Conservation (phyloP, 2,797 vertebrate genomes). For the Phataginus tetradactyla region DNA sequence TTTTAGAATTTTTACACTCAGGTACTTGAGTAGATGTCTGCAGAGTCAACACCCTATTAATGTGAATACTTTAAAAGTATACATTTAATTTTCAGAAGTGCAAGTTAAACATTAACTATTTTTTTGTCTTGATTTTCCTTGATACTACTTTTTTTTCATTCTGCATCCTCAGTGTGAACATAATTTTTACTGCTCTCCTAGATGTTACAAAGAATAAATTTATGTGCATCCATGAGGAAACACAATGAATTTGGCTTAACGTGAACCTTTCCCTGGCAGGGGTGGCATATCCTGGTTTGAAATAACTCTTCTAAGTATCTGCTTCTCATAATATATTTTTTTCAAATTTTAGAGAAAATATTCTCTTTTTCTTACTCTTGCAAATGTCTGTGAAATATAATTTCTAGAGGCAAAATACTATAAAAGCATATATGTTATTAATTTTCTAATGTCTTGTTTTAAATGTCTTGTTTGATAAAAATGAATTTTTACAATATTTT, state of each 20-base stretch:
- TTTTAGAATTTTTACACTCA: neutral
- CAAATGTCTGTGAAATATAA: neutral
- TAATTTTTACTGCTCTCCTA: neutral
- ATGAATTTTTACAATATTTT: neutral
- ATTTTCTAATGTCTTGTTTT: neutral
- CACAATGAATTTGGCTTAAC: neutral
- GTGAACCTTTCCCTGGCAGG: neutral
- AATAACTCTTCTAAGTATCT: neutral
- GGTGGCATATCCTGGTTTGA: neutral
- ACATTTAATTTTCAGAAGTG: neutral
- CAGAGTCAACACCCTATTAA: neutral
- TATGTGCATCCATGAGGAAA: neutral
- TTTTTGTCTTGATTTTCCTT: neutral
- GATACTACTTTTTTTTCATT: neutral
- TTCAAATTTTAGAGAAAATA: neutral
- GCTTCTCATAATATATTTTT: neutral
- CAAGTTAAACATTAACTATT: neutral
- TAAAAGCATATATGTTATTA: neutral
- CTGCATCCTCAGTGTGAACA: neutral
- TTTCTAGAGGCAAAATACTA: neutral
- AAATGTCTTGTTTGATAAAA: neutral
- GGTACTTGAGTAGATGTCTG: neutral
- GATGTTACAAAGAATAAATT: neutral
- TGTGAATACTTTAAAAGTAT: neutral
- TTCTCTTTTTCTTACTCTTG: neutral